Evolutionary conservation across 2,888 invertebrate species (phyloP).

Genomic region (Cheilosia urbana): DNA sequence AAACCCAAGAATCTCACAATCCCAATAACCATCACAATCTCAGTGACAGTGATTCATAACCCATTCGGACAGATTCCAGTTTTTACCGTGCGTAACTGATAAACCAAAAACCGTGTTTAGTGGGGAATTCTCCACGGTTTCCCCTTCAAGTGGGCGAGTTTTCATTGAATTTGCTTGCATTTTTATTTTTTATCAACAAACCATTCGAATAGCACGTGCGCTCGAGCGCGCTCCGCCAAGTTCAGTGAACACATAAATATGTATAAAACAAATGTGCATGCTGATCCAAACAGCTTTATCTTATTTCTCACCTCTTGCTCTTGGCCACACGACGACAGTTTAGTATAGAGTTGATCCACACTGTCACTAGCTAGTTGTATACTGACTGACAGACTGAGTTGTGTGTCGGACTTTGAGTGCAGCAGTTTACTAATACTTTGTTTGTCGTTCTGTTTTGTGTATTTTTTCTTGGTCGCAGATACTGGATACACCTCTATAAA

Average conservation of each 20-base stretch:
- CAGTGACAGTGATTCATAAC: not conserved
- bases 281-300: slow-evolving; percentile 19
- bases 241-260: slow-evolving; percentile 60
- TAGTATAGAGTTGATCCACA: slow-evolving; percentile 12
- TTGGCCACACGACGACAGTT: not conserved
- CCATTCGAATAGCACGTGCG: slow-evolving; percentile 60
- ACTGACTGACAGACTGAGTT: slow-evolving; percentile 32
- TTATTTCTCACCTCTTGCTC: slow-evolving; percentile 27
- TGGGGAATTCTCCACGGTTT: slow-evolving; percentile 11
- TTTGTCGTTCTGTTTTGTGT: slow-evolving; percentile 28
- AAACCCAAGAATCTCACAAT: not conserved
- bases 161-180: slow-evolving; percentile 10
- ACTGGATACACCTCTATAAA: slow-evolving; percentile 17
- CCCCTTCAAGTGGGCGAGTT: not conserved
- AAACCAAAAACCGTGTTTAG: not conserved
- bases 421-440: slow-evolving; percentile 54
- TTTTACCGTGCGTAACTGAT: slow-evolving; percentile 1
- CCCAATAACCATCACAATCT: not conserved
- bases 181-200: slow-evolving; percentile 61
- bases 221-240: slow-evolving; percentile 59
- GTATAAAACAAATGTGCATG: slow-evolving; percentile 15
- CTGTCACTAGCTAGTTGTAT: slow-evolving; percentile 20
- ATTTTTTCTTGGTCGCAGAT: slow-evolving; percentile 12
- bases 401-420: slow-evolving; percentile 48
- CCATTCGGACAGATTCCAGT: not conserved